Base-by-base conservation (phyloP, 2,797 vertebrate species). In the Denticeps clupeoides region DNA sequence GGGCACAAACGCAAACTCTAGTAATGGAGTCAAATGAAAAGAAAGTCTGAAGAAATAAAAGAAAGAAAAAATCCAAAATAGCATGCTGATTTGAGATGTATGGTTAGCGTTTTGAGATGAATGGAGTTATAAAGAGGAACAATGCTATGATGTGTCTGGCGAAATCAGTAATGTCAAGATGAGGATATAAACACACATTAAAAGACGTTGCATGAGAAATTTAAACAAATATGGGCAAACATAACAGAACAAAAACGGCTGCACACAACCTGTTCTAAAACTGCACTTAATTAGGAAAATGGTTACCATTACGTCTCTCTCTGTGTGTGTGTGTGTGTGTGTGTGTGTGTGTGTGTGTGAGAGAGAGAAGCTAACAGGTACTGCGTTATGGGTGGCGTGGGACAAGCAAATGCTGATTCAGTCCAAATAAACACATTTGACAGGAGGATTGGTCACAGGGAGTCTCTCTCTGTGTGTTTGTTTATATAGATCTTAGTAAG, bases 251-350 rank as follows among this genome's bases (percentile, higher is more conserved):
- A 53, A 51, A 66, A 18, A 2, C 37, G 16, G 10, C 37, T 52
- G 52, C 41, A 59, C 52, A n/a, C 47, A 71, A 76, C 76, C 74
- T 70, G 53, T 55, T 60, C 50, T 63, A 77, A 79, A 68, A 61
- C 77, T 58, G 62, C 27, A 59, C 59, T 70, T 79, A 72, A 80
- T 82, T 75, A 73, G 68, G 67, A 74, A 77, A 82, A 81, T 67
- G 60, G 49, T 63, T 62, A 55, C 62, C 62, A 79, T 82, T 77
- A 76, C 61, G 58, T 12, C 16, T n/a, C 13, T 5, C 12, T 28
- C 13, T 45, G 9, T 15, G 24, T 27, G 11, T 28, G 25, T 45
- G 25, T 18, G 42, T 45, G 7, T 18, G 7, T 7, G 7, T 33
- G 32, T 7, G 13, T 38, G 13, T 15, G 18, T 22, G 7, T 25